Percentiles rank a stretch among this genome's conserved stretches.
Conservation (phyloP, 2,888 invertebrate genomes). For the Chouioia cunea region DNA sequence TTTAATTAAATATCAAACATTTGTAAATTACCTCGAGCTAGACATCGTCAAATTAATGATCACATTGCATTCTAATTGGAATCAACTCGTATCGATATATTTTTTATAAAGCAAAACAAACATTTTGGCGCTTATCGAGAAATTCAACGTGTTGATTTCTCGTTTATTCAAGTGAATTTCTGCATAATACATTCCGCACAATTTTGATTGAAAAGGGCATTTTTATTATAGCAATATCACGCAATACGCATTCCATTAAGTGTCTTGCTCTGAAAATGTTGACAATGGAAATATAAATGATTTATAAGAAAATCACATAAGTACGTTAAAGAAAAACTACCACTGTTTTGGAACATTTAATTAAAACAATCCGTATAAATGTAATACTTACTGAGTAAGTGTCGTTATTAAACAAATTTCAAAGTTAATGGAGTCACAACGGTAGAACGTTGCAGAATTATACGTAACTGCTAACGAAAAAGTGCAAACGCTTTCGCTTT, state of each 20-base stretch:
- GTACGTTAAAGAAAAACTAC: slow-evolving; percentile 6
- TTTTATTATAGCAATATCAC: slow-evolving; percentile 27
- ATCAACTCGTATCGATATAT: slow-evolving; percentile 14
- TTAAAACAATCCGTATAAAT: slow-evolving; percentile 15
- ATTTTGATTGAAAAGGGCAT: slow-evolving; percentile 35
- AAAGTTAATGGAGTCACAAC: slow-evolving; percentile 29
- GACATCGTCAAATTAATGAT: slow-evolving; percentile 21
- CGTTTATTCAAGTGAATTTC: slow-evolving; percentile 36
- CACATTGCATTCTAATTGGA: slow-evolving; percentile 8
- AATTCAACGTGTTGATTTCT: slow-evolving; percentile 29
- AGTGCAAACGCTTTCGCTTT: slow-evolving; percentile 23
- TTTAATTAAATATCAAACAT: slow-evolving; percentile 27
- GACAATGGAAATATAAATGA: slow-evolving; percentile 11
- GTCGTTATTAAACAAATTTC: slow-evolving; percentile 28
- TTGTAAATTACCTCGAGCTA: slow-evolving; percentile 27
- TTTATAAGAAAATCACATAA: neutral
- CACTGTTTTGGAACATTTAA: too few relatives aligned
- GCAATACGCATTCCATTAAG: slow-evolving; percentile 39
- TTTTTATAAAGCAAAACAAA: slow-evolving; percentile 19
- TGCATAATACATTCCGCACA: slow-evolving; percentile 39
- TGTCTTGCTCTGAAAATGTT: slow-evolving; percentile 5
- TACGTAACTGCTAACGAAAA: slow-evolving; percentile 17
- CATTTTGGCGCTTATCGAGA: slow-evolving; percentile 24
- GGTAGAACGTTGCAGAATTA: slow-evolving; percentile 32
- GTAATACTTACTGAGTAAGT: slow-evolving; percentile 45